phyloP scores from a whole-genome alignment of 2,888 invertebrate genomes.

The Drosophila mercatorum region DNA sequence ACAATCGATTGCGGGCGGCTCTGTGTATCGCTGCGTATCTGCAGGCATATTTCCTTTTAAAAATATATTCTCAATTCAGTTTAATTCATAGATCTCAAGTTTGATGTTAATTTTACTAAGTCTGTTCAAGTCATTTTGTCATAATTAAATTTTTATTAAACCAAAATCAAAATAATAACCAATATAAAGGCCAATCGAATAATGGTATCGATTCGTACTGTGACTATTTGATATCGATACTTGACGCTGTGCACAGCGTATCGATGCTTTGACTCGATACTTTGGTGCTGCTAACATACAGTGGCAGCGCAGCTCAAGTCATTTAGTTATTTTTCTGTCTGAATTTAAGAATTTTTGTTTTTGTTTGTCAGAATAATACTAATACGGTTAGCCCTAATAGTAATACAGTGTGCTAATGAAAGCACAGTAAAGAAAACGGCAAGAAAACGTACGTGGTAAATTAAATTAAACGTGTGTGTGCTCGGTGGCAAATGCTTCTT shows the following conservation, averaged over 20 bases:
- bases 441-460: conserved; percentile 68
- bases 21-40: conserved; percentile 30
- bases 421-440: conserved; percentile 47
- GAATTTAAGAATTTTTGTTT: conserved; percentile 61
- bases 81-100: too few species aligned
- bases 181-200: conserved; percentile 36
- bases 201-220: neutral
- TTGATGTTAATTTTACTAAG: neutral
- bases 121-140: neutral
- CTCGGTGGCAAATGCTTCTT: conserved; percentile 54
- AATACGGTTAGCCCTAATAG: conserved; percentile 31
- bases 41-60: neutral
- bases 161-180: conserved; percentile 4
- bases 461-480: conserved; percentile 60
- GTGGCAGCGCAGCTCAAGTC: conserved; percentile 61
- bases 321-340: conserved; percentile 64
- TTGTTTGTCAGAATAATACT: conserved; percentile 50
- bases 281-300: conserved; percentile 47
- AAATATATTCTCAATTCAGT: neutral
- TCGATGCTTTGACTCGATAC: conserved; percentile 49
- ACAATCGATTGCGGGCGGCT: conserved; percentile 38
- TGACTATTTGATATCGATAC: conserved; percentile 18
- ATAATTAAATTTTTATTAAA: conserved; percentile 4
- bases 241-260: conserved; percentile 3
- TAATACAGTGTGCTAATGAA: conserved; percentile 31